Percentiles rank a stretch among this genome's conserved stretches.
Conservation (phyloP, 35 echinoderm and acorn worm species). For the Apostichopus japonicus region DNA sequence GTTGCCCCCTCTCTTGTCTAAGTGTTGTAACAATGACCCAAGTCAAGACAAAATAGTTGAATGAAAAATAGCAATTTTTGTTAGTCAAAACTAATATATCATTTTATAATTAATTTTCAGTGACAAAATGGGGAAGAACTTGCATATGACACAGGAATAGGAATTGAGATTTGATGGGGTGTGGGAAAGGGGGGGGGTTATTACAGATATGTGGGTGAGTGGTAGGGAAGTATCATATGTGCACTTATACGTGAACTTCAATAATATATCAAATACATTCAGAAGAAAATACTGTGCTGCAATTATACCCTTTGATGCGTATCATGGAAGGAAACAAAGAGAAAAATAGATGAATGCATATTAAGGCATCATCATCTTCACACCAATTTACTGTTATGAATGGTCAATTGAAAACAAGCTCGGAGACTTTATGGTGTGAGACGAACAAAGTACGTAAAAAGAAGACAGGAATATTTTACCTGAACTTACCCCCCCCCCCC, state of each 20-base stretch:
- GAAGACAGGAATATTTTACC: too few relatives aligned
- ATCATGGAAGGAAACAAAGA: background rate
- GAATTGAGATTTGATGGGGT: too few relatives aligned
- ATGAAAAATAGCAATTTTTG: too few relatives aligned
- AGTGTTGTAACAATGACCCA: background rate
- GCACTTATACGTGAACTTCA: background rate
- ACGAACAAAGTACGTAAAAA: background rate
- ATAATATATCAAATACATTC: background rate
- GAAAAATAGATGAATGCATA: background rate
- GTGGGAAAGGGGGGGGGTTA: too few relatives aligned
- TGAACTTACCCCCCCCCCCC: too few relatives aligned
- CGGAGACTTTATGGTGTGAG: background rate
- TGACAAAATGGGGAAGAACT: too few relatives aligned
- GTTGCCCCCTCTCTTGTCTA: background rate
- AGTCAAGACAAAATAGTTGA: too few relatives aligned
- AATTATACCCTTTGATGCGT: background rate
- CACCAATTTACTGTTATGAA: background rate
- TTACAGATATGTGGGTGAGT: background rate
- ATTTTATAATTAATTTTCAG: too few relatives aligned
- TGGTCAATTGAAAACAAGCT: background rate
- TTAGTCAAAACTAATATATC: too few relatives aligned
- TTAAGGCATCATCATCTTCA: background rate
- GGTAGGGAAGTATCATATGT: background rate
- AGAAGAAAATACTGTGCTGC: background rate
- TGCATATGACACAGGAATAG: too few relatives aligned